Evolutionary conservation across 2,888 invertebrate species (phyloP).

Genomic region (Aleiodes testaceus): DNA sequence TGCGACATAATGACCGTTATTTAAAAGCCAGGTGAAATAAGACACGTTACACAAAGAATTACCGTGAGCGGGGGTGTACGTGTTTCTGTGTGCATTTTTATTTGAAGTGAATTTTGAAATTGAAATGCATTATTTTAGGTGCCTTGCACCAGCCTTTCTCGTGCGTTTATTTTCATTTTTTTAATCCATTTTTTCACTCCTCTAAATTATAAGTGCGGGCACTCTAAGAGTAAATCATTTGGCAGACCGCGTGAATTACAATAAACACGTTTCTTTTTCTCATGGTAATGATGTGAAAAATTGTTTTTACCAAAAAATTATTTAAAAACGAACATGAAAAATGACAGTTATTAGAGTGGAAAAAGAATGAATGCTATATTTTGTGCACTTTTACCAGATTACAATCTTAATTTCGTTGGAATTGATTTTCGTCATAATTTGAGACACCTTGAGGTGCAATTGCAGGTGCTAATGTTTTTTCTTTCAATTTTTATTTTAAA

Average conservation of each 20-base stretch:
- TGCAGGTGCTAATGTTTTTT: not conserved
- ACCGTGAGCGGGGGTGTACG: slow-evolving; percentile 17
- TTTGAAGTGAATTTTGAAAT: too few relatives aligned
- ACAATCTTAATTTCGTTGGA: not conserved
- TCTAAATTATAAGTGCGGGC: not conserved
- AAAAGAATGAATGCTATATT: not conserved
- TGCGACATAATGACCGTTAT: slow-evolving; percentile 63
- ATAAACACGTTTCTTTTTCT: not conserved
- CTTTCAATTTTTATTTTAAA: not conserved
- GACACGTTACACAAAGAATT: slow-evolving; percentile 31
- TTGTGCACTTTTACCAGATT: not conserved
- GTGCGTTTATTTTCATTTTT: not conserved
- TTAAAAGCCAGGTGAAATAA: slow-evolving; percentile 57
- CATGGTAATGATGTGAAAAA: slow-evolving; percentile 6
- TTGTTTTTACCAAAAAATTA: slow-evolving; percentile 22
- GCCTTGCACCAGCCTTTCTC: too few relatives aligned
- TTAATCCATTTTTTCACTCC: not conserved
- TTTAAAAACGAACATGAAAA: slow-evolving; percentile 6
- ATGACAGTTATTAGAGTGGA: slow-evolving; percentile 15
- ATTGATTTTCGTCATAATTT: too few relatives aligned
- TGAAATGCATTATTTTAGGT: too few relatives aligned
- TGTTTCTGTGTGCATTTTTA: not conserved
- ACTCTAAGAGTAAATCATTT: not conserved
- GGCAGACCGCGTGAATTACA: slow-evolving; percentile 18
- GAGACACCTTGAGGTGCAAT: not conserved